Percentiles rank a stretch among this genome's conserved stretches.
These are phyloP conservation scores for Andricus grossulariae DNA, from an alignment of 1,140 invertebrate species.

Conservation along the genomic window DNA sequence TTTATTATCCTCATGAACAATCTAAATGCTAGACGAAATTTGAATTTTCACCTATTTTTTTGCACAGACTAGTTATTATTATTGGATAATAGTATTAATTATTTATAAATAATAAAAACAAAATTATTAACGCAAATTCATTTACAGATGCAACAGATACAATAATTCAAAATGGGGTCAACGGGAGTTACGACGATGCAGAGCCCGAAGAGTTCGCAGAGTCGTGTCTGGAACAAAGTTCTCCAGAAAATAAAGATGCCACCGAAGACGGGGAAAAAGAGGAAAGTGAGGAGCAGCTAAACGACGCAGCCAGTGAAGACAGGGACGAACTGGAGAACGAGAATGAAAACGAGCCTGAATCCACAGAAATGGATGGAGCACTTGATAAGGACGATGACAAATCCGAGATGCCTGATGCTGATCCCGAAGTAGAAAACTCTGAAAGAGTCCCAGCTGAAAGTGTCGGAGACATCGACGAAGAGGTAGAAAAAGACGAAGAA, in stretches of 20 bases:
- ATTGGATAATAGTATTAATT: too few species aligned
- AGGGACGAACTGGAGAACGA: conserved; percentile 49
- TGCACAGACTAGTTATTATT: too few species aligned
- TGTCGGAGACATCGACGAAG: conserved; percentile 60
- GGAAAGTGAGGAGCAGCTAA: conserved; percentile 46
- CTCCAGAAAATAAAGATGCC: conserved; percentile 40
- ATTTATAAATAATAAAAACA: background rate
- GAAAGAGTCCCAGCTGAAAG: conserved; percentile 47
- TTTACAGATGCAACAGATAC: conserved; percentile 56
- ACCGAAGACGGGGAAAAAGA: conserved; percentile 41
- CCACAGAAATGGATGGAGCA: conserved; percentile 54
- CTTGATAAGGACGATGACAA: conserved; percentile 54
- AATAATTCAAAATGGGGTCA: conserved; percentile 70
- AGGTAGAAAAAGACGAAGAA: conserved; percentile 51
- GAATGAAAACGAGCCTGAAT: conserved; percentile 48
- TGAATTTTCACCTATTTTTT: conserved; percentile 25
- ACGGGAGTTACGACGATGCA: conserved; percentile 67
- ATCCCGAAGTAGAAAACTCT: background rate
- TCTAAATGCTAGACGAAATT: background rate
- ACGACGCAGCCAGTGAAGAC: conserved; percentile 46
- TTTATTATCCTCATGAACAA: too few species aligned
- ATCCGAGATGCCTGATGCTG: conserved; percentile 16
- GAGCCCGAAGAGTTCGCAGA: conserved; percentile 66
- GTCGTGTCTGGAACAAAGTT: conserved; percentile 45
- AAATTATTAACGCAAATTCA: conserved; percentile 23